Percentiles rank a stretch among this genome's conserved stretches.
Evolutionary conservation across 2,888 invertebrate genomes (phyloP).

Genomic region (Microchrysa polita): DNA sequence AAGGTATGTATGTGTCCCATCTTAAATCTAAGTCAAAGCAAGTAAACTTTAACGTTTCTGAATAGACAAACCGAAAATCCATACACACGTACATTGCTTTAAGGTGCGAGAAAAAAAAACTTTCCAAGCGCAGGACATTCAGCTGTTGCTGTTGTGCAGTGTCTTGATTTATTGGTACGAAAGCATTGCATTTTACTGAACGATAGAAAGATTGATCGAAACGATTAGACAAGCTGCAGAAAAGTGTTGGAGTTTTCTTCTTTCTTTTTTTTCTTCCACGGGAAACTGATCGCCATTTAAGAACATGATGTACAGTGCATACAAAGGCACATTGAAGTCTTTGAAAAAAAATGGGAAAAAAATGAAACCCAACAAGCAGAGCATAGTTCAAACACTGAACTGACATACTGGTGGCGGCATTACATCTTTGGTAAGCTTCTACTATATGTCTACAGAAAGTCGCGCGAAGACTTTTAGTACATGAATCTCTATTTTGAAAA

Average conservation of each 20-base stretch:
- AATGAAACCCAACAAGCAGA: neutral
- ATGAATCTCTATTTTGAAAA: conserved; percentile 22
- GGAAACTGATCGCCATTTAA: conserved; percentile 1
- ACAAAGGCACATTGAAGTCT: no score
- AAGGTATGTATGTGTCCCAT: no score
- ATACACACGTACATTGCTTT: neutral
- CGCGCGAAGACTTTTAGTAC: conserved; percentile 9
- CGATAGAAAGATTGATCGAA: conserved; percentile 33
- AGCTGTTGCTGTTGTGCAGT: no score
- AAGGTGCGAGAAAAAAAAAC: conserved; percentile 27
- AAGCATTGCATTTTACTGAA: conserved; percentile 30
- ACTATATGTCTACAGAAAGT: neutral
- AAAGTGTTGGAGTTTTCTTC: conserved; percentile 17
- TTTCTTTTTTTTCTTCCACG: no score
- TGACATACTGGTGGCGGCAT: conserved; percentile 24
- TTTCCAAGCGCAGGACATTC: conserved; percentile 1
- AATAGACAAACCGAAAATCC: no score
- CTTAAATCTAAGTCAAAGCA: no score
- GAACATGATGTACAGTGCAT: no score
- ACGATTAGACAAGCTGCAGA: conserved; percentile 36
- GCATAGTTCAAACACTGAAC: neutral
- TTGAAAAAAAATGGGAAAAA: no score
- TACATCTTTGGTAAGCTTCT: neutral
- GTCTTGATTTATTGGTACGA: conserved; percentile 37
- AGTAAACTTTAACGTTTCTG: no score